Percentiles rank a stretch among this genome's conserved stretches.
These are phyloP conservation scores for Ailuropoda melanoleuca DNA, from an alignment of 2,113 vertebrate species.

Conservation along the genomic window DNA sequence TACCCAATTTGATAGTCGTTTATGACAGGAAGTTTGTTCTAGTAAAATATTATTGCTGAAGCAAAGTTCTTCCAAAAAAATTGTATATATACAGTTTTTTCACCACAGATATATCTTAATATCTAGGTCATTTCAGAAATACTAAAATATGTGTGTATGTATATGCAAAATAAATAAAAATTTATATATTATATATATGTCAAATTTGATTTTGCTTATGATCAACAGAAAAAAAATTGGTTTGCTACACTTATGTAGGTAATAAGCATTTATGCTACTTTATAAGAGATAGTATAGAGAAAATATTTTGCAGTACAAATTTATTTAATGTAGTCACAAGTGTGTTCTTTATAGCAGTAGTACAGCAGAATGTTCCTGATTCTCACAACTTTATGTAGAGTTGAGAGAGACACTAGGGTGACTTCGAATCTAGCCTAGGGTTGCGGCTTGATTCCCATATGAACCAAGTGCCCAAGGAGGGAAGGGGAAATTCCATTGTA, in stretches of 20 bases:
- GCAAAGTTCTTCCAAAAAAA: neutral
- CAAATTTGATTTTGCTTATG: neutral
- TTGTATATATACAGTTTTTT: neutral
- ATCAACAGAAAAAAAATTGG: neutral
- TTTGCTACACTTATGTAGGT: neutral
- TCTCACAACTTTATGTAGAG: neutral
- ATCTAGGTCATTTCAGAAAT: neutral
- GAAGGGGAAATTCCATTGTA: neutral
- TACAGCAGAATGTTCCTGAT: neutral
- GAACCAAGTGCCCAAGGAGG: neutral
- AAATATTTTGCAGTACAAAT: neutral
- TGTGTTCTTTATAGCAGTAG: neutral
- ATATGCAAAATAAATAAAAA: neutral
- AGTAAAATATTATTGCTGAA: neutral
- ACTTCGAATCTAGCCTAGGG: neutral
- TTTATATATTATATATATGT: neutral
- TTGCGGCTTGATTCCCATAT: neutral
- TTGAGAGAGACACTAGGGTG: neutral
- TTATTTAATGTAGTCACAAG: neutral
- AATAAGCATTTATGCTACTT: neutral
- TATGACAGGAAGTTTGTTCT: neutral
- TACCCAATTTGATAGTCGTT: neutral
- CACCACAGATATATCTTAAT: neutral
- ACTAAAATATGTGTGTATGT: neutral
- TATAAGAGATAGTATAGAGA: neutral